phyloP scores from a whole-genome alignment of 1,140 invertebrate species.

The Drosophila cardini region DNA sequence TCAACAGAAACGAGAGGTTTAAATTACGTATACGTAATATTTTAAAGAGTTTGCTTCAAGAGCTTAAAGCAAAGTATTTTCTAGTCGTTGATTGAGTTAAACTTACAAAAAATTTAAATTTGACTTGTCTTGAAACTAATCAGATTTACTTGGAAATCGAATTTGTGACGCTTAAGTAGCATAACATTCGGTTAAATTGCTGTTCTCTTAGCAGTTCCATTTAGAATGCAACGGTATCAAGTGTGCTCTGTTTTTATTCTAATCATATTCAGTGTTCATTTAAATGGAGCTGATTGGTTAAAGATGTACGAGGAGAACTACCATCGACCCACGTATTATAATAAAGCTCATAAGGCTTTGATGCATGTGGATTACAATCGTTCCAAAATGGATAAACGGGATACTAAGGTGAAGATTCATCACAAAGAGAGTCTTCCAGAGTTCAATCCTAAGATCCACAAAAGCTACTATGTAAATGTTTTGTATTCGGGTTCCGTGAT shows the following conservation, averaged over 20 bases:
- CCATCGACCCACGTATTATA: constrained; percentile 57
- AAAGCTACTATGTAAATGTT: constrained; percentile 47
- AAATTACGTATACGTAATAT: neutral
- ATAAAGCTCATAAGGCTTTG: constrained; percentile 7
- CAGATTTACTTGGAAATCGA: neutral
- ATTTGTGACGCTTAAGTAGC: neutral
- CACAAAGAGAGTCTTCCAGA: neutral
- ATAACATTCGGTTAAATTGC: neutral
- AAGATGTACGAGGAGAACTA: constrained; percentile 50
- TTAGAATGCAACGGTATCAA: constrained; percentile 14
- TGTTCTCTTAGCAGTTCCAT: constrained; percentile 23
- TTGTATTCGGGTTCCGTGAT: constrained; percentile 44
- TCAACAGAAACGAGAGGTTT: neutral
- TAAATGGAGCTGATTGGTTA: constrained; percentile 16
- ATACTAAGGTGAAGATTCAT: accelerated
- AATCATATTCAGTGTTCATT: neutral
- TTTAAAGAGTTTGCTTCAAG: neutral
- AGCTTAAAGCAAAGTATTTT: too few species aligned
- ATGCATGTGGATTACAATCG: constrained; percentile 55
- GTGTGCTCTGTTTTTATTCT: neutral
- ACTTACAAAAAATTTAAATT: neutral
- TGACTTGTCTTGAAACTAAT: neutral
- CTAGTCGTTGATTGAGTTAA: too few species aligned
- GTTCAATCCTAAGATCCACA: constrained; percentile 27
- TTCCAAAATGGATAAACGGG: constrained; percentile 5